Evolutionary conservation across 2,113 vertebrate genomes (phyloP), one percentile per base, ranked within the genome.

Genomic region (Rhinogobius similis): DNA sequence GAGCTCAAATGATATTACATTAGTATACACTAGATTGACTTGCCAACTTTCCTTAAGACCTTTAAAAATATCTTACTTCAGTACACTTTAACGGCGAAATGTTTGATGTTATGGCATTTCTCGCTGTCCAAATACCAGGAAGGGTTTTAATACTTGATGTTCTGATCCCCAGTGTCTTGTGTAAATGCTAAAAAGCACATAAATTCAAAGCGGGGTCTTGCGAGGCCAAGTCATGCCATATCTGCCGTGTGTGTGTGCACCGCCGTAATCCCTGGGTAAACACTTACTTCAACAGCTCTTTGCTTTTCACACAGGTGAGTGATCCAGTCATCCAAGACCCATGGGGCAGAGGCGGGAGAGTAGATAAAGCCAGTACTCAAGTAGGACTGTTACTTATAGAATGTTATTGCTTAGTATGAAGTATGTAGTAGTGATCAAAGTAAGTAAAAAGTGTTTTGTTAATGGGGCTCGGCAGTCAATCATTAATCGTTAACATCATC

Each of bases 221-320:
- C 14, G 26, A 29, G 26, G 55, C 55, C 24, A 56, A 56, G 56
- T 58, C 16, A 24, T 29, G 27, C 26, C 27, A 59, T 59, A 24
- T 11, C 32, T 6, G 62, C 56, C 7, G 58, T 38, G 58, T 63
- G 68, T 48, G 44, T 32, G 11, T 36, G 10, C 4, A 11, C 20
- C 48, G 32, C 62, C 63, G 69, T 58, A 23, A 78, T 68, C 62
- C 50, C 61, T 61, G 65, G 48, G 75, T 55, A 72, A 84, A 78
- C 82, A 68, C 67, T 72, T 68, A 65, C 2, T 26, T 16, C 18
- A n/a, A 27, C 58, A 68, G 76, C 75, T 75, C 23, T 26, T 74
- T 65, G 71, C 20, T 50, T 82, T 69, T 53, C n/a, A 48, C 56
- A 67, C 5, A 59, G 24, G 21, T 32, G 2, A 58, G 38, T 27